These are phyloP conservation scores for Andinoacara biseriatus DNA, from an alignment of 2,113 vertebrate species.

Conservation along the genomic window DNA sequence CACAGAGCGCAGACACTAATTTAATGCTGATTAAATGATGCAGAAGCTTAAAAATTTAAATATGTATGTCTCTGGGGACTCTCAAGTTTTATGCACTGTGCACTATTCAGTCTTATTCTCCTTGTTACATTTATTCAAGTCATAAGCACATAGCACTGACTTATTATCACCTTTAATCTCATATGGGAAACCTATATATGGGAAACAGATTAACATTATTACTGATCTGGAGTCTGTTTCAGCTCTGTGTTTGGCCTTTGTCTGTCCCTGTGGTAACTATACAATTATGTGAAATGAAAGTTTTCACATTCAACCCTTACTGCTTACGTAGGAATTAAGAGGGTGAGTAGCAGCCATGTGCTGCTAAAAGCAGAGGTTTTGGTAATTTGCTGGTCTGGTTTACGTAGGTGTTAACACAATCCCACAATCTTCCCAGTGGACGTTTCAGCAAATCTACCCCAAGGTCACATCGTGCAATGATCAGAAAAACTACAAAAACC, in stretches of 20 bases:
- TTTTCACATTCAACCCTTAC: rapidly evolving
- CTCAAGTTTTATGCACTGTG: background rate
- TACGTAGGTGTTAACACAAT: background rate
- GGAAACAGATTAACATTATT: background rate
- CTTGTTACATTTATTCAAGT: background rate
- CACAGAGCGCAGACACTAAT: background rate
- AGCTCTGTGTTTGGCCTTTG: background rate
- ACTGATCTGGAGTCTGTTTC: background rate
- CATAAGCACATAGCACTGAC: background rate
- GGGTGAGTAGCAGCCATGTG: background rate
- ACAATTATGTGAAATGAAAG: background rate
- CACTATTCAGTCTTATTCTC: background rate
- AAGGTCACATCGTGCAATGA: too few species aligned
- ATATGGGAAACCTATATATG: background rate
- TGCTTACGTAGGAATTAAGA: background rate
- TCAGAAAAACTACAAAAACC: too few species aligned
- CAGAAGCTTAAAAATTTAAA: background rate
- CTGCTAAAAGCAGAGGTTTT: background rate
- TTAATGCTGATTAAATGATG: background rate
- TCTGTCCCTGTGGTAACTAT: background rate
- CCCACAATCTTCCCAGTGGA: too few species aligned
- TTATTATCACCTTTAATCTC: background rate
- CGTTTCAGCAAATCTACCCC: too few species aligned
- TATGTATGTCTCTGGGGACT: too few species aligned
- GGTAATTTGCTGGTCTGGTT: background rate